Percentiles rank a stretch among this genome's conserved stretches.
These are phyloP conservation scores for Lates calcarifer DNA, from an alignment of 2,113 vertebrate genomes.

Conservation along the genomic window DNA sequence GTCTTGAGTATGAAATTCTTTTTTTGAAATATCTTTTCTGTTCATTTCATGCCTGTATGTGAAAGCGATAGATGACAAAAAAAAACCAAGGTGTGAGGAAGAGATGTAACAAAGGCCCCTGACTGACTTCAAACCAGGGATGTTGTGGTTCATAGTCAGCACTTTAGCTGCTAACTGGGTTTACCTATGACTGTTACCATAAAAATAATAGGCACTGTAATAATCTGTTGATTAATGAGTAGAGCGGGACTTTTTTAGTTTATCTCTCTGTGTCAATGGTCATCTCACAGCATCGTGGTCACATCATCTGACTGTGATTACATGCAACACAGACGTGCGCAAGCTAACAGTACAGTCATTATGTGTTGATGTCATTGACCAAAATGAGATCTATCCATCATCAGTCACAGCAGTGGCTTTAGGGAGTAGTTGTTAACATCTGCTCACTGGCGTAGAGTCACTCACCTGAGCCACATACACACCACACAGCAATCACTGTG, in stretches of 20 bases:
- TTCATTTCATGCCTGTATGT: background rate
- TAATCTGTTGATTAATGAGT: conserved; percentile 6
- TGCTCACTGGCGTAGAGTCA: background rate
- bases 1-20: background rate
- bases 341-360: conserved; percentile 28
- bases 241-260: background rate
- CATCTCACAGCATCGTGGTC: conserved; percentile 4
- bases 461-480: conserved; percentile 27
- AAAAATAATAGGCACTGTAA: background rate
- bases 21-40: background rate
- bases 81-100: background rate
- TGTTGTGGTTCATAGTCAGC: background rate
- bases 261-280: conserved; percentile 5
- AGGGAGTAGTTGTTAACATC: conserved; percentile 18
- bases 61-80: background rate
- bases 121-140: background rate
- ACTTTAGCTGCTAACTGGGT: background rate
- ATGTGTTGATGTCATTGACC: conserved; percentile 54
- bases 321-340: background rate
- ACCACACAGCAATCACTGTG: background rate
- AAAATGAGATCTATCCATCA: conserved; percentile 21
- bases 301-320: conserved; percentile 28
- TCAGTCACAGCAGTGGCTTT: conserved; percentile 31
- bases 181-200: background rate
- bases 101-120: background rate